Base-by-base conservation (phyloP, 2,113 vertebrate genomes). In the Tragelaphus strepsiceros region DNA sequence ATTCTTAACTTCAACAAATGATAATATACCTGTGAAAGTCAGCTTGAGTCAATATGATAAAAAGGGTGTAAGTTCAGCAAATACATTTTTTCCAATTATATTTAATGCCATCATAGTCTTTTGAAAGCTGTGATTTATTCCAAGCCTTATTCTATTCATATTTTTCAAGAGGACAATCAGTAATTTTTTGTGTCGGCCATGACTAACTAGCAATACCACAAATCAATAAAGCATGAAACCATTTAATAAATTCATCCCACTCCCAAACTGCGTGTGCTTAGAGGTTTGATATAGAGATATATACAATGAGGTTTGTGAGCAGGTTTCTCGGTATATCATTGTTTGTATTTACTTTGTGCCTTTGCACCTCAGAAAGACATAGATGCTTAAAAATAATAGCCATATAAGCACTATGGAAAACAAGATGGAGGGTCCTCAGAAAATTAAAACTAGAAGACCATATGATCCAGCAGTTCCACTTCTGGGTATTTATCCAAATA, bases 91-190 rank as follows among this genome's bases (percentile, higher is more conserved):
- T 74, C 39, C 80, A 51, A 11, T 96, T 81, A 12, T 32, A 94
- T 16, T 39, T 74, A 93, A 21, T 91, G 53, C 94, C 58, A 81
- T 96, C 94, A 88, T 67, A 91, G 28, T 67, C 64, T 94, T 95
- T 92, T 95, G 71, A 95, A 95, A 87, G 88, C 58, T 96, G 30
- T 71, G 24, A 91, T 86, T 89, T 91, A 95, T 88, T 98, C 91
- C 24, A 92, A 97, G 61, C 35, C 58, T 78, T 97, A 83, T 89
- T 56, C 61, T 64, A 86, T 95, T 93, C 49, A 78, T 84, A 83
- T 95, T 88, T 97, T 97, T 95, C 32, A 94, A 91, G 88, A 78
- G 39, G 46, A 85, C 13, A 94, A 24, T 85, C 24, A 64, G 21
- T 82, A 92, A 96, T 94, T 71, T 84, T 95, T 74, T 71, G 49